phyloP scores from a whole-genome alignment of 2,888 invertebrate species.

The Cosmia pyralina region DNA sequence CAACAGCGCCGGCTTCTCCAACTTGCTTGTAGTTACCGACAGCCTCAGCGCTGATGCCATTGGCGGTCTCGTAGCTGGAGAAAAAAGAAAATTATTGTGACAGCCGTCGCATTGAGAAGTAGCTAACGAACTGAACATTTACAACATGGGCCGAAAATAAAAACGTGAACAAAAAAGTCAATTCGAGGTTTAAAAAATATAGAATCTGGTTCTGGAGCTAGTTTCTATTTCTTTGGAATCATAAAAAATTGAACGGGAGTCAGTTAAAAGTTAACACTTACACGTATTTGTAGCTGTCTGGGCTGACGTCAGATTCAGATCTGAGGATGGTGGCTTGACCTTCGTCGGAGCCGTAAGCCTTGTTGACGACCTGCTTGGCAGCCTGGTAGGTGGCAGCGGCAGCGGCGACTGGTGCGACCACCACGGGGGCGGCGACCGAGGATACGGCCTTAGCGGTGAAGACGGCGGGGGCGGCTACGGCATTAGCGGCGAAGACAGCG shows the following conservation, averaged over 20 bases:
- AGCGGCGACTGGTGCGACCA: slow-evolving; percentile 17
- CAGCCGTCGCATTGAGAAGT: too few relatives aligned
- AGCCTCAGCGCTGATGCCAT: slow-evolving; percentile 89
- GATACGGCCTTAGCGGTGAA: slow-evolving; percentile 16
- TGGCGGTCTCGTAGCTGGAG: slow-evolving; percentile 89
- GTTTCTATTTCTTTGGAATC: neutral
- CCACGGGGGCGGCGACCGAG: slow-evolving; percentile 1
- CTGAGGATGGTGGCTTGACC: slow-evolving; percentile 65
- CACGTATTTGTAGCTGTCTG: slow-evolving; percentile 71
- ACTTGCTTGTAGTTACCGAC: slow-evolving; percentile 85
- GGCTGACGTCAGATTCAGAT: slow-evolving; percentile 64
- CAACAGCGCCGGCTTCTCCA: slow-evolving; percentile 74
- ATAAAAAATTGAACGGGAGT: neutral
- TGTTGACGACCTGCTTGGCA: slow-evolving; percentile 42
- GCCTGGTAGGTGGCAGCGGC: slow-evolving; percentile 14
- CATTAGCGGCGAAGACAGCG: neutral
- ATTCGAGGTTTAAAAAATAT: neutral
- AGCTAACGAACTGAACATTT: neutral
- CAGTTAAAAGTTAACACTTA: slow-evolving; percentile 56
- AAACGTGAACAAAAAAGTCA: neutral
- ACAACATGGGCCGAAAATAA: neutral
- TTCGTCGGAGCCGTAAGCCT: slow-evolving; percentile 56
- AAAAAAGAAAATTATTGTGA: neutral
- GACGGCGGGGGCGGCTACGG: slow-evolving; percentile 1
- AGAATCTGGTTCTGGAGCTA: neutral